Percentiles rank a stretch among this genome's conserved stretches.
These are phyloP conservation scores for Styela clava DNA, from an alignment of 23 tunicate species.

Conservation along the genomic window DNA sequence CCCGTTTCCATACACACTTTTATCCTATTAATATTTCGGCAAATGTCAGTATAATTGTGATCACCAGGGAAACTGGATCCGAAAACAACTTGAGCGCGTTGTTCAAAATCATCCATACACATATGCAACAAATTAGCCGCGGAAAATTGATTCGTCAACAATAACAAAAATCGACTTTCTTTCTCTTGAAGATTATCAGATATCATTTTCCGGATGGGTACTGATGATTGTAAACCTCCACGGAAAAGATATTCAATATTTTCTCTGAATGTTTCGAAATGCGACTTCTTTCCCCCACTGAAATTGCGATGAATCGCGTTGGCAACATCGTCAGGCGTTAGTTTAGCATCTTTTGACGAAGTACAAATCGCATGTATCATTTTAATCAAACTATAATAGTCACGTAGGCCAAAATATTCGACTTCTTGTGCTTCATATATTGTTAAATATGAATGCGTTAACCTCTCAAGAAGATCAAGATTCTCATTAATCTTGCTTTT, in stretches of 20 bases:
- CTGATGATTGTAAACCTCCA: neutral
- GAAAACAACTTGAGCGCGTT: constrained; percentile 50
- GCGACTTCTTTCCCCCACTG: constrained; percentile 33
- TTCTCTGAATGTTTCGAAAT: constrained; percentile 16
- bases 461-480: constrained; percentile 13
- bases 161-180: constrained; percentile 66
- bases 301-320: constrained; percentile 55
- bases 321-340: constrained; percentile 15
- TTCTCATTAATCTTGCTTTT: constrained; percentile 27
- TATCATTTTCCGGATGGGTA: constrained; percentile 37
- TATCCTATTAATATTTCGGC: constrained; percentile 78
- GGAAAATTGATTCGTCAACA: constrained; percentile 65
- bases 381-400: constrained; percentile 66
- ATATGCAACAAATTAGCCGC: constrained; percentile 53
- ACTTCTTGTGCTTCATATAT: constrained; percentile 42
- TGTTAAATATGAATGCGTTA: constrained; percentile 51
- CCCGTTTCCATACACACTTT: constrained; percentile 89
- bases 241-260: constrained; percentile 21
- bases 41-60: constrained; percentile 62
- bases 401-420: constrained; percentile 82
- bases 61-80: constrained; percentile 89
- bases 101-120: constrained; percentile 18
- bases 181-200: constrained; percentile 44
- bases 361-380: constrained; percentile 43
- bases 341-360: constrained; percentile 12